phyloP scores from a whole-genome alignment of 1,140 invertebrate species.

The Anoplolepis gracilipes region DNA sequence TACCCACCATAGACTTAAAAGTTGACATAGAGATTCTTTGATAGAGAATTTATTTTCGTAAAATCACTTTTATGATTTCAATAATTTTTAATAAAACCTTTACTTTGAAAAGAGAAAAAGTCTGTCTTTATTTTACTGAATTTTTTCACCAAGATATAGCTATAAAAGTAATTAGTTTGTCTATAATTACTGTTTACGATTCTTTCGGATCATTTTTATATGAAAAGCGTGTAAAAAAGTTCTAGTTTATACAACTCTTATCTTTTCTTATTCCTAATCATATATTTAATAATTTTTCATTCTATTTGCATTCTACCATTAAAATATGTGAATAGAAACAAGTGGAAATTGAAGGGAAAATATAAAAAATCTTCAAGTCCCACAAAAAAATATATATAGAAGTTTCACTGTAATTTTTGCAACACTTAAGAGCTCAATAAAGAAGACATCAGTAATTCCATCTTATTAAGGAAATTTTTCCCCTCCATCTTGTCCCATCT shows the following conservation, averaged over 20 bases:
- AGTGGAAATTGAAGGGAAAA: neutral
- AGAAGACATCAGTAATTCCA: conserved; percentile 98
- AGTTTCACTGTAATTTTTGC: conserved; percentile 1
- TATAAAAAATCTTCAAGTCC: conserved; percentile 13
- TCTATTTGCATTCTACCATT: neutral
- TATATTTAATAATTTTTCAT: neutral
- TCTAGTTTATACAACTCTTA: neutral
- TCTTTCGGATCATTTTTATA: too few species aligned
- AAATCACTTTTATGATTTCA: too few species aligned
- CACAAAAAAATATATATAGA: neutral
- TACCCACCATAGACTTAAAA: too few species aligned
- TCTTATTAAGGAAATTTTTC: conserved; percentile 98
- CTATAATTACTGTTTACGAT: too few species aligned
- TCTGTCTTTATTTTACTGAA: too few species aligned
- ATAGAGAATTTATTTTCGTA: too few species aligned
- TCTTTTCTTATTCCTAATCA: neutral
- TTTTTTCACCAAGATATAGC: neutral
- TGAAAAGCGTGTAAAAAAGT: too few species aligned
- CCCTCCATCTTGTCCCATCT: conserved; percentile 98
- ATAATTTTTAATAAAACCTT: too few species aligned
- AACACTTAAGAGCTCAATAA: conserved; percentile 87
- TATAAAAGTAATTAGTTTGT: too few species aligned
- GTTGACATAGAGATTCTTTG: too few species aligned
- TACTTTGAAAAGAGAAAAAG: too few species aligned
- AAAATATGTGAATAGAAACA: neutral